Percentiles rank a stretch among this genome's conserved stretches.
phyloP scores from a whole-genome alignment of 2,797 vertebrate species.

The Tenualosa thibaudeaui region DNA sequence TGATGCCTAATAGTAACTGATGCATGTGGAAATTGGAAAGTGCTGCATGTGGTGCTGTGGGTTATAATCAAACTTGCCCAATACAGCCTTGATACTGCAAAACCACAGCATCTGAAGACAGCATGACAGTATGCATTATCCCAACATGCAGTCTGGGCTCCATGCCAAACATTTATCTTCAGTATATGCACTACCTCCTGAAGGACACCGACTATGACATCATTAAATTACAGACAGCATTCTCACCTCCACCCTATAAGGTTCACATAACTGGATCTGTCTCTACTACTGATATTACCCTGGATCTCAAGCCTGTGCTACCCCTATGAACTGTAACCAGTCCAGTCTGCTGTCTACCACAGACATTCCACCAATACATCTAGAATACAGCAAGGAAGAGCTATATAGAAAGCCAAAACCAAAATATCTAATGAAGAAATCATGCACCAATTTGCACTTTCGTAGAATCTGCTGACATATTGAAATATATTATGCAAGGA shows the following conservation, averaged over 20 bases:
- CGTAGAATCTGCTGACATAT: no score
- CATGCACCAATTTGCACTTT: neutral
- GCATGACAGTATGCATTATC: neutral
- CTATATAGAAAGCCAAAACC: neutral
- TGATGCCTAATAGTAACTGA: neutral
- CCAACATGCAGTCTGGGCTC: neutral
- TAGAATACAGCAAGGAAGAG: neutral
- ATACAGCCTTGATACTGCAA: neutral
- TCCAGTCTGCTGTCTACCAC: neutral
- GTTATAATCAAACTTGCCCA: neutral
- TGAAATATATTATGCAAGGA: neutral
- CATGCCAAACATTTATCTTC: neutral
- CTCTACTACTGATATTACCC: neutral
- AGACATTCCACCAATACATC: neutral
- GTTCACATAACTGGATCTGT: neutral
- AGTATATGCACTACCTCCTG: neutral
- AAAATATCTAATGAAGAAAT: neutral
- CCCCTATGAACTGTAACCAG: neutral
- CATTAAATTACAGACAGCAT: neutral
- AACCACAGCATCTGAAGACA: neutral
- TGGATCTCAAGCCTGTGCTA: no score
- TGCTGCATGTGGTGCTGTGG: neutral
- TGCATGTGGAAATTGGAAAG: neutral
- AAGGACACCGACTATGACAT: slow-evolving; percentile 8
- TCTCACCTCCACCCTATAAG: neutral